phyloP scores from a whole-genome alignment of 2,113 vertebrate genomes.

The Mesitornis unicolor region DNA sequence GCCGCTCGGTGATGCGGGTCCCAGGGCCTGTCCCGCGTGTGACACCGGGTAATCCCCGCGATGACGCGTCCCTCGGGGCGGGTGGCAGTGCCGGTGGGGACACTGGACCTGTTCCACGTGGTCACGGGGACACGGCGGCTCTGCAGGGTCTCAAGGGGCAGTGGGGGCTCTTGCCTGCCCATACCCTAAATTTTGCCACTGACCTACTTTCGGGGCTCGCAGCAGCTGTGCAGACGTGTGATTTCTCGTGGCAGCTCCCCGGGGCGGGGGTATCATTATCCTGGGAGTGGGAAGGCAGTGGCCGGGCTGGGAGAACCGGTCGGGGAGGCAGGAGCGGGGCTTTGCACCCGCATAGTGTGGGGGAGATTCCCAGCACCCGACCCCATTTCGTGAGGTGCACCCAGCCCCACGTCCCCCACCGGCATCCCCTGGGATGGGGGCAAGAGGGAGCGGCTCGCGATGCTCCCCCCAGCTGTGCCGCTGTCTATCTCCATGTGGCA shows the following conservation, averaged over 20 bases:
- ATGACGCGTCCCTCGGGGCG: background rate
- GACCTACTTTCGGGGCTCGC: background rate
- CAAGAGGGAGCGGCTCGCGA: background rate
- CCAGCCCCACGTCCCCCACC: background rate
- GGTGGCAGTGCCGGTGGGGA: background rate
- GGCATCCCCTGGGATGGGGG: accelerated
- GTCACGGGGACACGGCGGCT: accelerated
- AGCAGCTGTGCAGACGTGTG: background rate
- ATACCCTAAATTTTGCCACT: background rate
- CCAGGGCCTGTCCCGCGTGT: background rate
- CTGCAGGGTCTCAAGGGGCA: background rate
- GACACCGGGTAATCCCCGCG: background rate
- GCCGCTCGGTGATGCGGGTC: background rate
- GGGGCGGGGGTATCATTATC: slow-evolving; percentile 14
- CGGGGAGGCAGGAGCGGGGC: background rate
- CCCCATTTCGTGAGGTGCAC: background rate
- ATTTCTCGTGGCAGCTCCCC: background rate
- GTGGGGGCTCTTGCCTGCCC: background rate
- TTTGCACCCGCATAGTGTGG: background rate
- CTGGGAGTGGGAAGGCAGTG: slow-evolving; percentile 22
- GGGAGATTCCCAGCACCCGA: background rate
- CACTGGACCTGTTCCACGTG: accelerated
- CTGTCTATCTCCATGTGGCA: accelerated
- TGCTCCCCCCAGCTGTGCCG: background rate
- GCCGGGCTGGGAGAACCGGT: slow-evolving; percentile 45